Evolutionary conservation across 2,888 invertebrate species (phyloP), one percentile per base, ranked within the genome.

Genomic region (Leptinotarsa haldemani): DNA sequence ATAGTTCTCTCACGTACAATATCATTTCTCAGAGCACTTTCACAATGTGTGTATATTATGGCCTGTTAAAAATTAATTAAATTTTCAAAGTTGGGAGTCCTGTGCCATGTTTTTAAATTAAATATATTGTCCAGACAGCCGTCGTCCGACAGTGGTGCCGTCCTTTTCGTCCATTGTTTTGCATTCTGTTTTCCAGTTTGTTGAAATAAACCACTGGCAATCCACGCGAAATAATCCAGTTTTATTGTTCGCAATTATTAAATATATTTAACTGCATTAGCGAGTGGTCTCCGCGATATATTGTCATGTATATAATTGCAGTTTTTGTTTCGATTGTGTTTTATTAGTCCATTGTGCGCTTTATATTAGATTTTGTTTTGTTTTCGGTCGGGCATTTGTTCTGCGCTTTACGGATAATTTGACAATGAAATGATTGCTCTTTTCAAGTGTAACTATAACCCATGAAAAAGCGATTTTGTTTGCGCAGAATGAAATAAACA

Each of bases 161-260:
- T 61, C 61, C 30, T 30, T 40, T n/a, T 40, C 40, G 12, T 5
- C 18, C 40, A 40, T 40, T 61, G 40, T 61, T 61, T 40, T 40
- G 61, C 61, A 61, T 61, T 30, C 61, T 22, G 20, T 75, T 81
- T 80, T 78, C 78, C 80, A 79, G 77, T 78, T 71, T 77, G 73
- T 77, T 82, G 83, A 82, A 83, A 83, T 83, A 83, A 82, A 78
- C 81, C 82, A 79, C 83, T 80, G 82, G 78, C 80, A 83, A 78
- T 80, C 83, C 85, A 85, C 85, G 85, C 85, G 85, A 84, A 86
- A 86, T 86, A 85, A 86, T 86, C 86, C 84, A 85, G 83, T 86
- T 86, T 86, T 86, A 86, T 86, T 86, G 86, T 86, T 86, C 84
- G 86, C 85, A 86, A 86, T 86, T 86, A 86, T 86, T 86, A 86